Conservation (phyloP, 2,113 vertebrate species). For the Amphiprion ocellaris region DNA sequence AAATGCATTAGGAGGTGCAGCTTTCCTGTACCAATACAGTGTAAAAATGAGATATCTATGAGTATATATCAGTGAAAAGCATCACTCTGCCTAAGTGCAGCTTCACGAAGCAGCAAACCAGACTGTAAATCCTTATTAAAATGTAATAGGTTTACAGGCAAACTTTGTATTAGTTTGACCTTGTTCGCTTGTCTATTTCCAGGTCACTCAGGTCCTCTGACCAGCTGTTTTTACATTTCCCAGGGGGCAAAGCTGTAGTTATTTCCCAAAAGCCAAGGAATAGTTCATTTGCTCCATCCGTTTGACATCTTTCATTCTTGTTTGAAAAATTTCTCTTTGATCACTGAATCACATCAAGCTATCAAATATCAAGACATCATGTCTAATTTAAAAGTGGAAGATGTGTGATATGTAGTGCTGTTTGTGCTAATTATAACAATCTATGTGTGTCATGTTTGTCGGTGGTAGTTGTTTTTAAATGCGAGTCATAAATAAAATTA, state of each 20-base stretch:
- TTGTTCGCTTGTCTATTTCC: background rate
- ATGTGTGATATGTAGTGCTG: too few relatives aligned
- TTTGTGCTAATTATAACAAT: background rate
- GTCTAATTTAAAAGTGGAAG: too few relatives aligned
- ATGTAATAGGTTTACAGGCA: slow-evolving; percentile 13
- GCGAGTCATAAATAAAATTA: slow-evolving; percentile 9
- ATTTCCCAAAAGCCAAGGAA: background rate
- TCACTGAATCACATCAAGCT: too few relatives aligned
- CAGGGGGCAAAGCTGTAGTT: slow-evolving; percentile 5
- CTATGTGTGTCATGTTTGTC: background rate
- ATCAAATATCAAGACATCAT: too few relatives aligned
- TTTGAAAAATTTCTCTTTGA: background rate
- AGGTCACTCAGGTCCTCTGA: slow-evolving; percentile 1
- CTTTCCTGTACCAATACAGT: too few relatives aligned
- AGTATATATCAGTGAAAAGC: background rate
- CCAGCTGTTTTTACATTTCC: slow-evolving; percentile 21
- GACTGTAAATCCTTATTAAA: background rate
- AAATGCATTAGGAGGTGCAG: too few relatives aligned
- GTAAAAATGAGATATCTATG: too few relatives aligned
- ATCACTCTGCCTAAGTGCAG: background rate
- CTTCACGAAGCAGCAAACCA: background rate
- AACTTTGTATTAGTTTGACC: slow-evolving; percentile 24
- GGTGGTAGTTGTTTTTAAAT: slow-evolving; percentile 10
- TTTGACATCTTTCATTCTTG: background rate
- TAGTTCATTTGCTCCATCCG: background rate